Conservation (phyloP, 2,888 invertebrate species). For the Erpobdella octoculata region DNA sequence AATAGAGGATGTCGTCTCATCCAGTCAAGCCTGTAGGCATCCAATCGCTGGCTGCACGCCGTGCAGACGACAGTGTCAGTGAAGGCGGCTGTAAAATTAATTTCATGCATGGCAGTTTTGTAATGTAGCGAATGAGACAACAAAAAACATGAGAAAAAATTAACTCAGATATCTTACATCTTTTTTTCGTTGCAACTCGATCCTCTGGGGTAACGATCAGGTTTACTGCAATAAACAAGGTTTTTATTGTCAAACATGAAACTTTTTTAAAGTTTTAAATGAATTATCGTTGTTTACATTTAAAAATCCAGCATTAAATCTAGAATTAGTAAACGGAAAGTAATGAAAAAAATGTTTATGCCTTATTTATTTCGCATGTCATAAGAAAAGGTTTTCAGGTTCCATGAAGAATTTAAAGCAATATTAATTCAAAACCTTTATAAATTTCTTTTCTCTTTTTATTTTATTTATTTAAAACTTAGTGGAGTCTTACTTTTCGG, state of each 20-base stretch:
- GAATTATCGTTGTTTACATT: neutral
- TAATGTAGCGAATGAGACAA: neutral
- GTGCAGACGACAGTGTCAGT: conserved; percentile 17
- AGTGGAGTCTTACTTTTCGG: no score
- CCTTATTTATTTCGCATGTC: no score
- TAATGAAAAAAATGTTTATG: neutral
- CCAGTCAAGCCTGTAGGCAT: conserved; percentile 24
- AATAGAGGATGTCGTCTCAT: conserved; percentile 21
- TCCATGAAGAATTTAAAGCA: no score
- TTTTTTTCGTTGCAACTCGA: neutral
- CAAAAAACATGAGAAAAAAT: neutral
- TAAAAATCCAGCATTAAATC: neutral
- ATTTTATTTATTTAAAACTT: no score
- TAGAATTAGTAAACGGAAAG: neutral
- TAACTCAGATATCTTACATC: neutral
- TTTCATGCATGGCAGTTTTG: neutral
- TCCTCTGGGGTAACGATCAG: neutral
- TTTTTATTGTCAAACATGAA: neutral
- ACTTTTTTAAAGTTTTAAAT: neutral
- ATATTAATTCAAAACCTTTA: no score
- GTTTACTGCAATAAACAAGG: neutral
- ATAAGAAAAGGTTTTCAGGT: no score
- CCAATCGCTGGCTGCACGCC: conserved; percentile 11
- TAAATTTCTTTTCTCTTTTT: no score
- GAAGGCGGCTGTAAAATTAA: neutral